Percentiles rank a stretch among this genome's conserved stretches.
These are phyloP conservation scores for Dendrolimus pini DNA, from an alignment of 2,888 invertebrate genomes.

Conservation along the genomic window DNA sequence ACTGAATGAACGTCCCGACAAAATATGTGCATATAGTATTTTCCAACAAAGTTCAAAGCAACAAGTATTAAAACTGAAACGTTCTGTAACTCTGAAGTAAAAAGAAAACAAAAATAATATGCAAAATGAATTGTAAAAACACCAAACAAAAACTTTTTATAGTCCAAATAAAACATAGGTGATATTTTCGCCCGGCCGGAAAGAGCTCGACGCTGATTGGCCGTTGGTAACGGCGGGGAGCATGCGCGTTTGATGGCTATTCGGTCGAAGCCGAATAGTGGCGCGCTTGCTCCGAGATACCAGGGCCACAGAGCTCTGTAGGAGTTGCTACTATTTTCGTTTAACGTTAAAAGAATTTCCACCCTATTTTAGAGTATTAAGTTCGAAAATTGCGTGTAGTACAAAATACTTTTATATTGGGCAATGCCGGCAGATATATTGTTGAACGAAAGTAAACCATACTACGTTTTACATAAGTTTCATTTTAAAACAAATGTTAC, in stretches of 20 bases:
- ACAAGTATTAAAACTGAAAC: not conserved
- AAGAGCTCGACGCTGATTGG: constrained; percentile 61
- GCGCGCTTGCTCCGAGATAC: constrained; percentile 72
- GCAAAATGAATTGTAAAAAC: not conserved
- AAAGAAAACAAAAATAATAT: not conserved
- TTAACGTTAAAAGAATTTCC: constrained; percentile 17
- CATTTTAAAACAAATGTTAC: constrained; percentile 14
- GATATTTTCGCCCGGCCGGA: constrained; percentile 36
- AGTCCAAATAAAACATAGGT: constrained; percentile 19
- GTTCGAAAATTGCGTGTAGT: constrained; percentile 20
- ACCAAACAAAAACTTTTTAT: not conserved
- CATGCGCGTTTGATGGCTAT: constrained; percentile 64
- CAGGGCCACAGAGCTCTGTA: constrained; percentile 68
- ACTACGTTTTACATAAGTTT: constrained; percentile 13
- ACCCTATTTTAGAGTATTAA: constrained; percentile 17
- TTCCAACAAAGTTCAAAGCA: not conserved
- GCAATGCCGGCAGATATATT: constrained; percentile 44
- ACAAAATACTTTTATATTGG: constrained; percentile 35
- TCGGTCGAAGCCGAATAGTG: constrained; percentile 71
- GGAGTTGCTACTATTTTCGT: constrained; percentile 46
- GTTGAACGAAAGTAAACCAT: constrained; percentile 31
- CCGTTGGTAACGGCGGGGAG: constrained; percentile 57
- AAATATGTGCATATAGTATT: not conserved
- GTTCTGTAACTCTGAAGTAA: not conserved
- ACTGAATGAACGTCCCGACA: not conserved